Conservation (phyloP, 2,888 invertebrate genomes). For the Horisme vitalbata region DNA sequence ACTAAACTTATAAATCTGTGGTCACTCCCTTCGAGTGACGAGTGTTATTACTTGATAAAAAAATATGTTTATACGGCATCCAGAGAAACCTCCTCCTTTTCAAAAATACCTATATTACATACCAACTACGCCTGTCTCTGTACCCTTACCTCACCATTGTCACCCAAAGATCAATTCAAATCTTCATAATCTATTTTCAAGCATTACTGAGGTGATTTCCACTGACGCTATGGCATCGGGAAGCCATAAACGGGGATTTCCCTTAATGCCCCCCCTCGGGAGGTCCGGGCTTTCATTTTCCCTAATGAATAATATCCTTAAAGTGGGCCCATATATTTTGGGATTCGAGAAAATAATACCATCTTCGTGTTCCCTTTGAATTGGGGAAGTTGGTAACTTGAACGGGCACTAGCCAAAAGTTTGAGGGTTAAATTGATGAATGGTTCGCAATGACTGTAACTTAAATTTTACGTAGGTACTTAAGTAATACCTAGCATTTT, state of each 20-base stretch:
- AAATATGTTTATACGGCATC: too few relatives aligned
- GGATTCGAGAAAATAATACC: slow-evolving; percentile 59
- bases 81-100: too few relatives aligned
- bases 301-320: slow-evolving; percentile 68
- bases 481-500: too few relatives aligned
- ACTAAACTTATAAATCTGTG: too few relatives aligned
- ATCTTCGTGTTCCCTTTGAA: slow-evolving; percentile 42
- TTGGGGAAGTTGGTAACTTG: slow-evolving; percentile 22
- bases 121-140: too few relatives aligned
- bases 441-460: neutral
- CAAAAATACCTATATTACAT: too few relatives aligned
- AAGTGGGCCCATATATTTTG: slow-evolving; percentile 66
- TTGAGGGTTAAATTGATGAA: neutral
- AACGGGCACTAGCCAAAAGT: slow-evolving; percentile 15
- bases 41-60: too few relatives aligned
- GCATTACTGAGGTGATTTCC: slow-evolving; percentile 28
- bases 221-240: slow-evolving; percentile 22
- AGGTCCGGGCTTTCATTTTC: slow-evolving; percentile 56
- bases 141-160: too few relatives aligned
- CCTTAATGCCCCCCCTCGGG: slow-evolving; percentile 22
- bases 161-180: slow-evolving; percentile 21
- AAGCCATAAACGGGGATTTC: slow-evolving; percentile 34
- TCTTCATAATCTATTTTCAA: slow-evolving; percentile 23
- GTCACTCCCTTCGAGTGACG: too few relatives aligned
- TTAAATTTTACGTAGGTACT: neutral